Evolutionary conservation across 2,888 invertebrate species (phyloP), one percentile per base, ranked within the genome.

Genomic region (Pimpla rufipes): DNA sequence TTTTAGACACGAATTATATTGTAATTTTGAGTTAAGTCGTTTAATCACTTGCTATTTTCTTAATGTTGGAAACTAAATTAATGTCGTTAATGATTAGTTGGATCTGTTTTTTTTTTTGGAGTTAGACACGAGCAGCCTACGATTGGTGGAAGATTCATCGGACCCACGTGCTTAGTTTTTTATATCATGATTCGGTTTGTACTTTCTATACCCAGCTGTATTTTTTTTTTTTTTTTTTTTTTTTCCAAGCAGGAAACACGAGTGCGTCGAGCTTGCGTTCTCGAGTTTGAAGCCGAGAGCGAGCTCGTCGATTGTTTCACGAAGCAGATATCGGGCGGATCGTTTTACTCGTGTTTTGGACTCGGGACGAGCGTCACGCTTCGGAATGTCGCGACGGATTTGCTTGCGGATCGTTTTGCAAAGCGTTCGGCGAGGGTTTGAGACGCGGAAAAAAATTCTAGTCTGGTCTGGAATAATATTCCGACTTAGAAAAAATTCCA

Each of bases 321-420:
- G 79, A 75, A 75, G 70, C 75, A 75, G 70, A 75, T 83, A 75
- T 70, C 79, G 57, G 16, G 29, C 35, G 29, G 66, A 79, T 83
- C 71, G 79, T 77, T 81, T 57, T 52, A 50, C 80, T 75, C 68
- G 68, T 1, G 29, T 37, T 66, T 64, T 23, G 7, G 5, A 73
- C 8, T 16, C 52, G 71, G 29, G 29, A 47, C 45, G 50, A 81
- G 50, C 62, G 45, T 45, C 52, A 42, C 37, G 29, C 45, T 7
- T 21, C 35, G 8, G 47, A 47, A 40, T 13, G 35, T 57, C 29
- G 29, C 47, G 35, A 29, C 23, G 10, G 10, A 4, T 73, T 73
- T 16, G 42, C 73, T 23, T 35, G 42, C 21, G 59, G 45, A 18
- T 59, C 23, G 29, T 11, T 7, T 7, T 29, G 21, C 35, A 35